Evolutionary conservation across 1,140 invertebrate genomes (phyloP), one percentile per base, ranked within the genome.

Genomic region (Leptinotarsa defecta): DNA sequence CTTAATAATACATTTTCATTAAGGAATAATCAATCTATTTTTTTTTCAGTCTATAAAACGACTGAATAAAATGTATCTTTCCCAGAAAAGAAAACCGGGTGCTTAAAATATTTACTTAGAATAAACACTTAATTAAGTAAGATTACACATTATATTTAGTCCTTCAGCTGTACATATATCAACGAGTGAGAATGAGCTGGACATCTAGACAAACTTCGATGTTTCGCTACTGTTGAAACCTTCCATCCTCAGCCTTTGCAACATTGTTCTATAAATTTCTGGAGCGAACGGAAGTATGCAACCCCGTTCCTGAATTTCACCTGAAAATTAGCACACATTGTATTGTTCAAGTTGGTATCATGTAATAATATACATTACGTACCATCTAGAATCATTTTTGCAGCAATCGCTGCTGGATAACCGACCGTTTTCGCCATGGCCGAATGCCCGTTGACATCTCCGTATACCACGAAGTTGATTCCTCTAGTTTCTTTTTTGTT

Each of bases 401-500:
- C 92, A 5, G 97, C 96, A 81, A 99, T 99, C 6, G 96, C 98
- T 5, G 95, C 92, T 0, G 98, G 98, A 82, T 97, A 94, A 4
- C 98, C 98, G 6, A 99, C 98, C 19, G 96, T 98, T 82, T 95
- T 92, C 1, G 98, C 96, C 98, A 99, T 99, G 5, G 98, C 98
- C 0, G 97, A 98, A 83, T 95, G 95, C 17, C 95, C 94, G 75
- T 90, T 87, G 0, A 87, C 85, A 68, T 98, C 94, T 0, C 98
- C 98, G 81, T 99, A 98, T 48, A 94, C 92, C 1, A 99, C 95
- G 85, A 99, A 90, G 83, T 96, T 97, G 68, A 99, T 95, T 52
- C 95, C 93, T 71, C 95, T 91, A 22, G 90, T 85, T 88, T 99
- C 97, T 74, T 90, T 88, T 79, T 89, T 91, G 13, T 93, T 93